Base-by-base conservation (phyloP, 2,888 invertebrate genomes). In the Glaucopsyche alexis region DNA sequence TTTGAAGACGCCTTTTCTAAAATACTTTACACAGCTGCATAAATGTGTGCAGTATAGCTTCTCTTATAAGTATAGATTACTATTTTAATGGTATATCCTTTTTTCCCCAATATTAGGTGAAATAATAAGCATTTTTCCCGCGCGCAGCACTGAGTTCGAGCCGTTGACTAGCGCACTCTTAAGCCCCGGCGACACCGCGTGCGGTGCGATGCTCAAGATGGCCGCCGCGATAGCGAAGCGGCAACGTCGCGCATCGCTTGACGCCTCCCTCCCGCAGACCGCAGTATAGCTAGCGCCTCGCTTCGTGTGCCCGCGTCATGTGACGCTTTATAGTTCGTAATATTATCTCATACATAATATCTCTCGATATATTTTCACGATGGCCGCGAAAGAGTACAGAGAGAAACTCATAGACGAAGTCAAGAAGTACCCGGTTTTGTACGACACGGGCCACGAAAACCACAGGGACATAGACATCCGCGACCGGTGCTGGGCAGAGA, bases 401-500 rank as follows among this genome's bases (percentile, higher is more conserved):
- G 92, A 92, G 77, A 81, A 81, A 70, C 80, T 93, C 8, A 93
- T 93, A 70, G 91, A 91, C 73, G 91, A 91, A 77, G 92, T 93
- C 80, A 88, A 87, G 81, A 87, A 86, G 76, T 88, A 85, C 75
- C 92, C 91, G 1, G 90, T 91, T 77, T 77, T 93, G 75, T 93
- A 92, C 82, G 89, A 93, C 84, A 91, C 91, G 70, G 79, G 85
- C 55, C 88, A 91, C 78, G 91, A 91, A 79, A 84, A 87, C 78
- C 91, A 93, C 75, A 82, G 90, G 38, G 92, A 92, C 77, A 87
- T 88, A 75, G 91, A 90, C 76, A 86, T 87, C 65, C 79, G 91
- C 13, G 93, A 92, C 81, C 86, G 87, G 76, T 90, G 91, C 83
- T 93, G 93, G 93, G 81, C 82, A 45, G 90, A 91, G 79, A 92